Conservation (phyloP, 2,797 vertebrate genomes). For the Danio kyathit region DNA sequence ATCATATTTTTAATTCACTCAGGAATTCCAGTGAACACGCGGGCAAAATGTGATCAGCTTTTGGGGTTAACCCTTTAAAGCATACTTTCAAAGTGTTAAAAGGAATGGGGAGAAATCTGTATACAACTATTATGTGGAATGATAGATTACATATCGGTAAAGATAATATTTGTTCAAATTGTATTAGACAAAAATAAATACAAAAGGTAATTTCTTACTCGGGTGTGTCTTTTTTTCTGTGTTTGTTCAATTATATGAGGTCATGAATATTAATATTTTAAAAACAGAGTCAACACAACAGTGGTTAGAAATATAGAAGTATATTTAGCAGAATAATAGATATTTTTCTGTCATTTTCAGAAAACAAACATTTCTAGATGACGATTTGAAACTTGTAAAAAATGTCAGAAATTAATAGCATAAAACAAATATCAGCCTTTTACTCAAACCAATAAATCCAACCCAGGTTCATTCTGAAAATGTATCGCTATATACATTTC, state of each 20-base stretch:
- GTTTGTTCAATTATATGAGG: not conserved
- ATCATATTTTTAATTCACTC: slow-evolving; percentile 35
- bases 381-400: too few species aligned
- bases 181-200: slow-evolving; percentile 44
- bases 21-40: slow-evolving; percentile 33
- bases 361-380: too few species aligned
- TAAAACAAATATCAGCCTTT: too few species aligned
- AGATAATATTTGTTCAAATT: slow-evolving; percentile 39
- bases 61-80: slow-evolving; percentile 18
- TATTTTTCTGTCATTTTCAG: too few species aligned
- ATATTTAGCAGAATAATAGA: too few species aligned
- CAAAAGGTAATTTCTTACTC: slow-evolving; percentile 23
- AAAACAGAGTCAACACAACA: not conserved
- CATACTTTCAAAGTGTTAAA: slow-evolving; percentile 5
- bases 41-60: slow-evolving; percentile 29
- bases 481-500: too few species aligned
- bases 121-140: slow-evolving; percentile 5
- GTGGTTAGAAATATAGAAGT: too few species aligned
- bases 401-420: too few species aligned
- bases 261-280: not conserved
- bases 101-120: not conserved
- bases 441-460: too few species aligned
- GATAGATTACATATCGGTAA: slow-evolving; percentile 21
- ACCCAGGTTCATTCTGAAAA: too few species aligned
- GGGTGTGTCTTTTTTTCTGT: slow-evolving; percentile 5